Conservation (phyloP, 2,797 vertebrate species). For the Bradypodion ventrale region DNA sequence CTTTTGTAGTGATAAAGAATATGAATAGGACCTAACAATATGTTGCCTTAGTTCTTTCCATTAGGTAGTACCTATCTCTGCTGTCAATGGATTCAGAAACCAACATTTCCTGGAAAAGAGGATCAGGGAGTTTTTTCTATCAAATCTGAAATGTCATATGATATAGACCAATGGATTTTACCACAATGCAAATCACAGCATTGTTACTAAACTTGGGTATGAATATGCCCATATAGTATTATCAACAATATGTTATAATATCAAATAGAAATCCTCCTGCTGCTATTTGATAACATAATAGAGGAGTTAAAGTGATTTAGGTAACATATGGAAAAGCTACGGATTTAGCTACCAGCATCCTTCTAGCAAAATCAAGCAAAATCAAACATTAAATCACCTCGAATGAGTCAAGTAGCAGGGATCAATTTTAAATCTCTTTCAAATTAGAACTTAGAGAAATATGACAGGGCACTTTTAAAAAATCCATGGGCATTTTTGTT, state of each 20-base stretch:
- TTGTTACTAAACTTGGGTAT: slow-evolving; percentile 8
- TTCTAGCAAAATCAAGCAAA: not conserved
- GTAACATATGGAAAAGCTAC: slow-evolving; percentile 30
- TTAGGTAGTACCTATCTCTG: not conserved
- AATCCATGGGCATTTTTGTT: slow-evolving; percentile 19
- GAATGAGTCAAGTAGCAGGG: slow-evolving; percentile 18
- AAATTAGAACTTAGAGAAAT: slow-evolving; percentile 45
- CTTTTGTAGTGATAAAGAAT: not conserved
- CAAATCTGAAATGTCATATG: slow-evolving; percentile 10
- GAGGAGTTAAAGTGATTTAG: slow-evolving; percentile 1
- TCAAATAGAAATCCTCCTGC: not conserved
- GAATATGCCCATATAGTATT: not conserved
- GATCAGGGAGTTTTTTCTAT: not conserved
- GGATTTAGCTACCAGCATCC: not conserved
- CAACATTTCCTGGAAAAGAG: slow-evolving; percentile 30
- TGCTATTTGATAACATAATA: not conserved
- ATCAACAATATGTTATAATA: slow-evolving; percentile 6
- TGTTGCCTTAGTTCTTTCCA: not conserved
- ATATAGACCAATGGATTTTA: slow-evolving; percentile 15
- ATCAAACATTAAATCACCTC: slow-evolving; percentile 24
- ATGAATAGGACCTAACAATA: not conserved
- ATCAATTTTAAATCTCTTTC: slow-evolving; percentile 47
- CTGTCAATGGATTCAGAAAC: slow-evolving; percentile 3
- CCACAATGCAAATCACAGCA: slow-evolving; percentile 24
- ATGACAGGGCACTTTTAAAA: not conserved